Percentiles rank a stretch among this genome's conserved stretches.
phyloP scores from a whole-genome alignment of 2,797 vertebrate genomes.

The Sebastes miniatus region DNA sequence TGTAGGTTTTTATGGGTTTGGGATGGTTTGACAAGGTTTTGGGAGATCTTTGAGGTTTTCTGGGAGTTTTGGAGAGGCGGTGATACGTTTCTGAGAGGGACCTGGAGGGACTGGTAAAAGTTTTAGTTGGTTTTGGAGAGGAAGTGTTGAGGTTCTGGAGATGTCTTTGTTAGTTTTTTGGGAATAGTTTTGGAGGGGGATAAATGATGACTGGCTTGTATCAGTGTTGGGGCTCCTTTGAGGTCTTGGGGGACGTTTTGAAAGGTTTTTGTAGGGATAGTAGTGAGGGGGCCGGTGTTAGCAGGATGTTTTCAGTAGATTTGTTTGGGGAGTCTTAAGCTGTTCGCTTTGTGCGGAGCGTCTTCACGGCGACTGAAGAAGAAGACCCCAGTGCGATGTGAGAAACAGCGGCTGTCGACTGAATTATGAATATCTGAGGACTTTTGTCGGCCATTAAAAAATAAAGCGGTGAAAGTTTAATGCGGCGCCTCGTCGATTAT shows the following conservation, averaged over 20 bases:
- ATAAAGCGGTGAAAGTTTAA: conserved; percentile 80
- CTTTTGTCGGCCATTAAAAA: conserved; percentile 84
- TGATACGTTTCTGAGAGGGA: not conserved
- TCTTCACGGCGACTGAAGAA: conserved; percentile 47
- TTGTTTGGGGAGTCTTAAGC: not conserved
- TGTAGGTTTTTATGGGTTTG: not conserved
- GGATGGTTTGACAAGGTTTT: not conserved
- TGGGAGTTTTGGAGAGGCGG: not conserved
- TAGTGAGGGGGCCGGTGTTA: not conserved
- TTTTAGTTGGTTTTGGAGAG: not conserved
- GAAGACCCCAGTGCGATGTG: conserved; percentile 58
- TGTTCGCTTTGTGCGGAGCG: conserved; percentile 1
- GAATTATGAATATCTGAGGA: conserved; percentile 83
- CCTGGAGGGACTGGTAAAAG: no score
- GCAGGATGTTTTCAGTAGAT: not conserved
- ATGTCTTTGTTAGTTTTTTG: not conserved
- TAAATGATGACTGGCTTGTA: not conserved
- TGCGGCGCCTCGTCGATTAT: conserved; percentile 73
- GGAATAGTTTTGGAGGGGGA: not conserved
- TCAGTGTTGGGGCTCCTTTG: not conserved
- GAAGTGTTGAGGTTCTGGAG: not conserved
- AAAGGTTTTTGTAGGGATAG: not conserved
- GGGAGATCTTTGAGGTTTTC: not conserved
- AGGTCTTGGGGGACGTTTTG: not conserved
- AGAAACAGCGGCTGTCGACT: conserved; percentile 76